Conservation (phyloP, 2,113 vertebrate species). For the Alligator mississippiensis region DNA sequence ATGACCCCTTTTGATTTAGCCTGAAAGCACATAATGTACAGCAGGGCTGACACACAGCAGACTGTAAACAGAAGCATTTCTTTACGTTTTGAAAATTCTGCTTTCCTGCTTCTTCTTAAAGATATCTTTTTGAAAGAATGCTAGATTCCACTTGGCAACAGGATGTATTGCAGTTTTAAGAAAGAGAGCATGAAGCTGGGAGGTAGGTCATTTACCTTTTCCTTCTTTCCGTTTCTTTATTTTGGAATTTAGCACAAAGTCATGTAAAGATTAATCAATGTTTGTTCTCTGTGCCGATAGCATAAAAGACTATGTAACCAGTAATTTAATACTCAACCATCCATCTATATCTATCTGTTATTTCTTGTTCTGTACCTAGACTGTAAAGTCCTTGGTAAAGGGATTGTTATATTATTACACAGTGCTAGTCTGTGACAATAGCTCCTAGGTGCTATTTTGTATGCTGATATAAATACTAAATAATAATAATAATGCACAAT, state of each 20-base stretch:
- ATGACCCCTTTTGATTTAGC: background rate
- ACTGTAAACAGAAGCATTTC: background rate
- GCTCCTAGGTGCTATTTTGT: background rate
- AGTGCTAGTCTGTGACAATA: background rate
- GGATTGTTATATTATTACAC: background rate
- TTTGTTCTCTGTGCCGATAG: background rate
- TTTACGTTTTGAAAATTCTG: background rate
- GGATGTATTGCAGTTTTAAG: background rate
- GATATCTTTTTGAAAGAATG: background rate
- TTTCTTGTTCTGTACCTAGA: background rate
- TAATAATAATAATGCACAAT: background rate
- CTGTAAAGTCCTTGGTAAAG: background rate
- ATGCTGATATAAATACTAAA: background rate
- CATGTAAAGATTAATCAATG: background rate
- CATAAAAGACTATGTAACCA: background rate
- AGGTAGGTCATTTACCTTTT: background rate
- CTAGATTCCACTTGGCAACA: background rate
- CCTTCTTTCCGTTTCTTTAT: background rate
- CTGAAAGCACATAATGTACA: background rate
- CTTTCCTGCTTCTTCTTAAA: background rate
- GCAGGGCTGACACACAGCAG: background rate
- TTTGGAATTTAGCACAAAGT: background rate
- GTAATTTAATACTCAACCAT: background rate
- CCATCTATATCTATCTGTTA: background rate
- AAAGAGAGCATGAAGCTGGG: background rate